Conservation (phyloP, 2,888 invertebrate species). For the Gastracanthus pulcherrimus region DNA sequence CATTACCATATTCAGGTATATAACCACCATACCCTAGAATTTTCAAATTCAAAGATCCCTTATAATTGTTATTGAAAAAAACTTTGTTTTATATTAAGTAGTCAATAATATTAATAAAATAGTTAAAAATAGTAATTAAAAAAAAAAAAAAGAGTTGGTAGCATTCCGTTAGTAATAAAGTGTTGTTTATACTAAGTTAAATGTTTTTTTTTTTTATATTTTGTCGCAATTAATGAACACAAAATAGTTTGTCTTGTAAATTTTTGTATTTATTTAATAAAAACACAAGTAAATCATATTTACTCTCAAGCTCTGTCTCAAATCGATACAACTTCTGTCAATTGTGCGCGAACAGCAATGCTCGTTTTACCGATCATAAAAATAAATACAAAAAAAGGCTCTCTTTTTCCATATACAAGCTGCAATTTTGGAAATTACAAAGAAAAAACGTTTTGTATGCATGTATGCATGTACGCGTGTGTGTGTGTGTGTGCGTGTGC, state of each 20-base stretch:
- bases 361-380: slow-evolving; percentile 33
- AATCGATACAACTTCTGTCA: slow-evolving; percentile 49
- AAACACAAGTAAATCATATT: slow-evolving; percentile 54
- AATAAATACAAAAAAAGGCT: slow-evolving; percentile 58
- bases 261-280: slow-evolving; percentile 58
- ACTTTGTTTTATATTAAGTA: neutral
- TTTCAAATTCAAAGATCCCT: slow-evolving; percentile 51
- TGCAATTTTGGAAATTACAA: slow-evolving; percentile 52
- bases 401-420: slow-evolving; percentile 46
- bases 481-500: slow-evolving; percentile 34
- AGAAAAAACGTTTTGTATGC: slow-evolving; percentile 39
- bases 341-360: slow-evolving; percentile 37
- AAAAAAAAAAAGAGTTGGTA: slow-evolving; percentile 18
- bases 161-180: slow-evolving; percentile 5
- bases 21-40: slow-evolving; percentile 59
- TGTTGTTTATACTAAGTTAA: slow-evolving; percentile 17
- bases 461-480: slow-evolving; percentile 35
- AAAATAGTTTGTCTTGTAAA: slow-evolving; percentile 56
- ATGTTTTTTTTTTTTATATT: slow-evolving; percentile 21
- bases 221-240: slow-evolving; percentile 56
- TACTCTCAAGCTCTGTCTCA: slow-evolving; percentile 38
- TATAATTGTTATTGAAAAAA: slow-evolving; percentile 26
- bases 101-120: neutral
- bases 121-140: neutral
- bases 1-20: slow-evolving; percentile 71